Evolutionary conservation across 2,888 invertebrate genomes (phyloP), one percentile per base, ranked within the genome.

Genomic region (Keiferia lycopersicella): DNA sequence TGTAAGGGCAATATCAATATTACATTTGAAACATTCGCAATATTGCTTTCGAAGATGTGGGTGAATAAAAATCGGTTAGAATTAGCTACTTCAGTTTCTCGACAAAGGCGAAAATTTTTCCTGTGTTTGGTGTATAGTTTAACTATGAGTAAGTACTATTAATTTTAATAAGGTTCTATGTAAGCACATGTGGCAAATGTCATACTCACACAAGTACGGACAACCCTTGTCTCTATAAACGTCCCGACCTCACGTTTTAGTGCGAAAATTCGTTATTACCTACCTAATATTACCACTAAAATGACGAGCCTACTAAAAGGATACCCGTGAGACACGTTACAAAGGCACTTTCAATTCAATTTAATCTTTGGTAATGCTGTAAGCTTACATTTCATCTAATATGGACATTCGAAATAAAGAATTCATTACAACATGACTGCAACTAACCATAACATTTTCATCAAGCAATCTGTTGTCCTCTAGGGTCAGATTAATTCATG

Each of bases 221-320:
- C 71, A 72, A 79, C 78, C 79, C 79, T 77, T 76, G 73, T 78
- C 81, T 74, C 74, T 73, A 80, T 80, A 78, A 81, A 79, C 70
- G 79, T 78, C 78, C 67, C 69, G 72, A 73, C 71, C 68, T 70
- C 66, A 65, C 41, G 65, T 64, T 60, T 62, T 57, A 50, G 64
- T 64, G 66, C 62, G 63, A 68, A 68, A 66, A 66, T 66, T 68
- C 61, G 65, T 66, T 68, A 68, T 62, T 63, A 63, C 50, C 61
- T 63, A 63, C 50, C 61, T 51, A 22, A 59, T 63, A 65, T 65
- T 62, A 51, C 61, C 26, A 53, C 61, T 64, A 58, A 64, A 67
- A 62, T 66, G 63, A 51, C 63, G 64, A 34, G 60, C 67, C 58
- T 53, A 38, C 64, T 63, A 63, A 51, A 26, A 50, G 48, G 60